phyloP scores from a whole-genome alignment of 2,797 vertebrate genomes.

The Florisuga fusca region DNA sequence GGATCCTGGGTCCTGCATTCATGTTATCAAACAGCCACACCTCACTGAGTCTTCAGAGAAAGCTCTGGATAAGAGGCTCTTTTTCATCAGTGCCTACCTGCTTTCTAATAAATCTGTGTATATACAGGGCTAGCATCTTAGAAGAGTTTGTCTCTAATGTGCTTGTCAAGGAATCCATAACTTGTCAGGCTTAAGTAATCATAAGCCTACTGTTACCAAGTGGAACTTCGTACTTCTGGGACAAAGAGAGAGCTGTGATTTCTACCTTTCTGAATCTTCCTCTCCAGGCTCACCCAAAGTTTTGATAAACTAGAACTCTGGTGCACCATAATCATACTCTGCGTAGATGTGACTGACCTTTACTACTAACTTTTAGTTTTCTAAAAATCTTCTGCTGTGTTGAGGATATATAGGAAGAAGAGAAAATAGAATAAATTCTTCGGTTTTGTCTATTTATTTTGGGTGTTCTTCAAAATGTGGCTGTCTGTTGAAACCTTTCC shows the following conservation, averaged over 20 bases:
- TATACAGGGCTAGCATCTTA: slow-evolving; percentile 16
- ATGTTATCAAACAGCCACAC: neutral
- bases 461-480: slow-evolving; percentile 13
- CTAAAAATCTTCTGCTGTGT: neutral
- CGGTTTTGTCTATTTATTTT: neutral
- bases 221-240: neutral
- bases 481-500: slow-evolving; percentile 12
- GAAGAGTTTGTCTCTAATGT: neutral
- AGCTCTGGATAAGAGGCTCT: neutral
- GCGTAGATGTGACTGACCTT: neutral
- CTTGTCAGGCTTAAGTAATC: neutral
- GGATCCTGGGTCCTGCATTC: neutral
- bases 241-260: neutral
- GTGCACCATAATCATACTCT: neutral
- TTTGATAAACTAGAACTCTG: neutral
- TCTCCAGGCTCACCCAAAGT: neutral
- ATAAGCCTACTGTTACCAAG: neutral
- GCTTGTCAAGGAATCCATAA: neutral
- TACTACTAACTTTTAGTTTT: neutral
- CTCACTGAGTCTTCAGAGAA: neutral
- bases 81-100: slow-evolving; percentile 2
- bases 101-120: slow-evolving; percentile 1
- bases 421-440: neutral
- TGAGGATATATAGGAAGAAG: neutral
- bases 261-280: neutral